Evolutionary conservation across 2,113 vertebrate genomes (phyloP).

Genomic region (Vulpes lagopus): DNA sequence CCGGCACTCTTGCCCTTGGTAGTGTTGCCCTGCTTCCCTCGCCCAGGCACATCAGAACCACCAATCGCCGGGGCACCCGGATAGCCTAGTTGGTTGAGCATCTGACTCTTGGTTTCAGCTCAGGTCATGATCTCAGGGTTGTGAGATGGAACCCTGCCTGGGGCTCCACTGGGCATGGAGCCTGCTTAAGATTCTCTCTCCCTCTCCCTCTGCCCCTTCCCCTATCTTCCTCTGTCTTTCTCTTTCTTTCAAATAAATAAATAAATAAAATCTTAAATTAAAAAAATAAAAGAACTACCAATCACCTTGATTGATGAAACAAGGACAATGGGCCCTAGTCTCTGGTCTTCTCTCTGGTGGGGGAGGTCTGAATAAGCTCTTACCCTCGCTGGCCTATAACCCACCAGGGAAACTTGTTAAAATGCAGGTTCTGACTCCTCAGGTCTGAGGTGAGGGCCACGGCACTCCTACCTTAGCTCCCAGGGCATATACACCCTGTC

Average conservation of each 20-base stretch:
- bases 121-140: neutral
- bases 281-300: neutral
- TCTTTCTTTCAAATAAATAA: neutral
- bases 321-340: accelerated
- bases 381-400: accelerated
- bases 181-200: neutral
- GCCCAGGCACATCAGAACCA: neutral
- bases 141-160: neutral
- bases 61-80: accelerated
- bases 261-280: neutral
- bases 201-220: neutral
- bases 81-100: neutral
- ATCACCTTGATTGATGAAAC: neutral
- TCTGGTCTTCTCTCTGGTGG: neutral
- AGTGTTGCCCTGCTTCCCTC: neutral
- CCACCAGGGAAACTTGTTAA: neutral
- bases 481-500: accelerated
- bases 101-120: neutral
- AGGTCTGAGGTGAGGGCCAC: accelerated
- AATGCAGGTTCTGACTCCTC: accelerated
- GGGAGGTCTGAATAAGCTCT: no score
- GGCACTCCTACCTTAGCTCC: neutral
- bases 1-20: neutral
- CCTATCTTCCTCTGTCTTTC: neutral
- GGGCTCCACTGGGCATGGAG: neutral